These are phyloP conservation scores for Trypoxylon attenuatum DNA, from an alignment of 2,888 invertebrate genomes.

Conservation along the genomic window DNA sequence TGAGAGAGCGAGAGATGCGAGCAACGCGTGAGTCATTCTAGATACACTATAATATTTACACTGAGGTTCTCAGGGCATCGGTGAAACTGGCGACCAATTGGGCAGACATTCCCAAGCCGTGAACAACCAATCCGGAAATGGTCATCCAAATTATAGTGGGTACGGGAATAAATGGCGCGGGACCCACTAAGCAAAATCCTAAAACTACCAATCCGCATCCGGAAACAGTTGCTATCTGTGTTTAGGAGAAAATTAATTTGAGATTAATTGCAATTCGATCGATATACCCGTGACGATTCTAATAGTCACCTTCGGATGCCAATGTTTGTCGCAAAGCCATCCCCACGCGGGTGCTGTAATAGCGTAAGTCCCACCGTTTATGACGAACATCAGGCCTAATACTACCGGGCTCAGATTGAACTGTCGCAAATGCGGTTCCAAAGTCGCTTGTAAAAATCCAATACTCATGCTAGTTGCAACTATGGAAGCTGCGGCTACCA, in stretches of 20 bases:
- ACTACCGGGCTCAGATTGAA: slow-evolving; percentile 83
- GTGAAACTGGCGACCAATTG: slow-evolving; percentile 91
- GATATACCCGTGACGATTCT: background rate
- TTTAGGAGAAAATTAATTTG: background rate
- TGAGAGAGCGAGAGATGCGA: no score
- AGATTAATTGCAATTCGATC: background rate
- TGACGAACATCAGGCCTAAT: slow-evolving; percentile 88
- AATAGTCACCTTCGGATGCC: slow-evolving; percentile 78
- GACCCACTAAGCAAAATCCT: slow-evolving; percentile 86
- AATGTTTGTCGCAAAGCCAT: slow-evolving; percentile 84
- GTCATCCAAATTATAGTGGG: slow-evolving; percentile 81
- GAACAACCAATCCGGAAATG: slow-evolving; percentile 83
- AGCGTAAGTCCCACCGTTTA: slow-evolving; percentile 89
- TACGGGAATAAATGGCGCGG: slow-evolving; percentile 84
- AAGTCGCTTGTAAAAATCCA: slow-evolving; percentile 91
- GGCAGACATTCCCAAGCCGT: slow-evolving; percentile 89
- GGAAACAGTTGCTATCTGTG: slow-evolving; percentile 78
- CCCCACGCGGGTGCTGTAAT: slow-evolving; percentile 87
- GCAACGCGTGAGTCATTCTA: no score
- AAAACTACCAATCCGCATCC: slow-evolving; percentile 82
- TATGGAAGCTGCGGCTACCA: slow-evolving; percentile 83
- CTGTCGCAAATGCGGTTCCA: slow-evolving; percentile 89
- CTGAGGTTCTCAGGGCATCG: slow-evolving; percentile 86
- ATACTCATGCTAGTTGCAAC: slow-evolving; percentile 88
- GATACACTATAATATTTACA: slow-evolving; percentile 76